A percentile compares a stretch with the other conserved stretches of the same genome.
Evolutionary conservation across 2,888 invertebrate species (phyloP).

Genomic region (Patella depressa): DNA sequence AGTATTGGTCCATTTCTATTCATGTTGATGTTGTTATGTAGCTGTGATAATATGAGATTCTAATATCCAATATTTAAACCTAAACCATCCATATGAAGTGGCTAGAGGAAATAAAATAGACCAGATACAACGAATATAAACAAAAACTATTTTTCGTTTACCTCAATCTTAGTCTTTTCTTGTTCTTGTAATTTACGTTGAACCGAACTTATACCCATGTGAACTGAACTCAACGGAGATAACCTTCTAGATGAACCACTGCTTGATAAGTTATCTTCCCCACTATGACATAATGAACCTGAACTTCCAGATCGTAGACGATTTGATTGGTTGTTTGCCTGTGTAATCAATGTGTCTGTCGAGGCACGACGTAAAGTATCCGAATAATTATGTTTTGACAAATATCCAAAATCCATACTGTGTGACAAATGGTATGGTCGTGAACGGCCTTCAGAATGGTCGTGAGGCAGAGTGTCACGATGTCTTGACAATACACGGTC

Average conservation of each 20-base stretch:
- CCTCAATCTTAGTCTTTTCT: slow-evolving; percentile 64
- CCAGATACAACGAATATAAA: no score
- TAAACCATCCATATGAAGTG: no score
- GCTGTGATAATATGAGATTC: no score
- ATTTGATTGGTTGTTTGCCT: slow-evolving; percentile 37
- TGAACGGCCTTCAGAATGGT: slow-evolving; percentile 42
- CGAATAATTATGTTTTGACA: slow-evolving; percentile 41
- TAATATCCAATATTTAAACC: no score
- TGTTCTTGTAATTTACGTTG: slow-evolving; percentile 64
- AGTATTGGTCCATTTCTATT: no score
- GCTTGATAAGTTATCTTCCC: slow-evolving; percentile 18
- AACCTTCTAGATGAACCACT: slow-evolving; percentile 39
- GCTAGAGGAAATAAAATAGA: no score
- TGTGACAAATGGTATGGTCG: slow-evolving; percentile 54
- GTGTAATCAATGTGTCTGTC: slow-evolving; percentile 57
- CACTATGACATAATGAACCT: slow-evolving; percentile 9
- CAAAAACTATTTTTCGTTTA: slow-evolving; percentile 26
- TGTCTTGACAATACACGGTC: slow-evolving; percentile 23
- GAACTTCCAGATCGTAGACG: slow-evolving; percentile 21
- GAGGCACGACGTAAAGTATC: slow-evolving; percentile 53
- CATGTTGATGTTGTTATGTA: no score
- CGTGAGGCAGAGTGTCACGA: slow-evolving; percentile 37
- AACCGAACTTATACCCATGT: slow-evolving; percentile 65
- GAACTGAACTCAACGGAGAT: slow-evolving; percentile 58
- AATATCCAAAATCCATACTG: slow-evolving; percentile 56